Base-by-base conservation (phyloP, 2,888 invertebrate genomes). In the Hyposoter dolosus region DNA sequence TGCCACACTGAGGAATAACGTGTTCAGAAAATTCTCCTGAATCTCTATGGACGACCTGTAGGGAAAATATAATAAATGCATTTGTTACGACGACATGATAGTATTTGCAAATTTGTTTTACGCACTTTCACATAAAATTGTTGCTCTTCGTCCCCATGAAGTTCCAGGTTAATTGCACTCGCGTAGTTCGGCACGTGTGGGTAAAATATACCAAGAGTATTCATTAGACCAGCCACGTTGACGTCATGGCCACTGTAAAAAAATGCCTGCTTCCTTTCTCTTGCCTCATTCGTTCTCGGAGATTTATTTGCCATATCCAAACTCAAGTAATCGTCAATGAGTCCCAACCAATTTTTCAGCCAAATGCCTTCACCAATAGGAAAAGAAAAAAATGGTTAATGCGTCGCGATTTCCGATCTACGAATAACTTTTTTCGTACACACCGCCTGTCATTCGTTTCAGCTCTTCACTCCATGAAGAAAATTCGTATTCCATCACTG, bases 381-480 rank as follows among this genome's bases (percentile, higher is more conserved):
- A 40, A 28, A 63, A 45, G 23, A 35, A 45, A 35, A 50, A 3
- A 63, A 53, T 69, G n/a, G 40, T 69, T 28, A 69, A 15, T 50
- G 15, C 15, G 3, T 35, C 32, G 12, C 2, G 6, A 0, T 68
- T 35, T 28, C 10, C 10, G 1, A 40, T 40, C 19, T 23, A 40
- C 2, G 32, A 47, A 76, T 32, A 15, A 40, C 40, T 40, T 32
- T 76, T 66, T 32, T 69, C 17, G 23, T 47, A 77, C 81, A 88
- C 91, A 94, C 96, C 96, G 53, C 95, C 95, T 79, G 95, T 95
- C 0, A 96, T 93, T 91, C 94, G 95, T 89, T 94, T 93, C 80
- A 95, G 92, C 56, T 94, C 91, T 79, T 94, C 94, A 87, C 95
- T 95, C 85, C 95, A 95, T 88, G 95, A 95, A 94, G 95, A 95